Evolutionary conservation across 1,140 invertebrate genomes (phyloP), one percentile per base, ranked within the genome.

Genomic region (Zaprionus ornatus): DNA sequence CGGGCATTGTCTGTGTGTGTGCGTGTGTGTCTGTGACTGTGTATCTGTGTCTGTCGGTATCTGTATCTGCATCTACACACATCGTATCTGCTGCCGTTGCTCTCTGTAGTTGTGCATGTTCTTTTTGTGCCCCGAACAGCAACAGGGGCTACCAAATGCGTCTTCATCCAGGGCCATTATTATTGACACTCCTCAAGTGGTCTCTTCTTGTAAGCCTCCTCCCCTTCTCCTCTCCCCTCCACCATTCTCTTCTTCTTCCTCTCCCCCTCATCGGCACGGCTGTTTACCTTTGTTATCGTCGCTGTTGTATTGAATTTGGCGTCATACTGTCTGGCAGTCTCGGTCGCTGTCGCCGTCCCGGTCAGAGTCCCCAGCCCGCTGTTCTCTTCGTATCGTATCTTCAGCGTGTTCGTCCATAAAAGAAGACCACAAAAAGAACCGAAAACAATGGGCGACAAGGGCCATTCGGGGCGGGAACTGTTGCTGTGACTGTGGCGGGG

Each of bases 201-300:
- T 79, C 69, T 57, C 66, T 63, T 37, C 66, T 70, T 32, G 57
- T 70, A 57, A 32, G 17, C 2, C 40, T 40, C 13, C 23, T 13
- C 29, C 4, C 23, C 29, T 45, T 9, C n/a, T 4, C 4, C 7
- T 19, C 19, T 37, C 13, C n/a, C 29, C 42, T 37, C 25, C 4
- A n/a, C n/a, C n/a, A n/a, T 54, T 21, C n/a, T n/a, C 37, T 5
- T 17, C 4, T 37, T 27, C 15, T 17, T 56, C 62, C 29, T 7
- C 40, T 54, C 6, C 25, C 29, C 37, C 15, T 27, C 17, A 17
- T 40, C 40, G 61, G 7, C n/a, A 9, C 7, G 45, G 66, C 84
- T 87, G 84, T 87, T 88, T 88, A 87, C 84, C 80, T 87, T 87
- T 87, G 84, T 87, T 88, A 87, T 87, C 84, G 84, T 68, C 80